phyloP scores from a whole-genome alignment of 2,113 vertebrate species.

The Eulacestoma nigropectus region DNA sequence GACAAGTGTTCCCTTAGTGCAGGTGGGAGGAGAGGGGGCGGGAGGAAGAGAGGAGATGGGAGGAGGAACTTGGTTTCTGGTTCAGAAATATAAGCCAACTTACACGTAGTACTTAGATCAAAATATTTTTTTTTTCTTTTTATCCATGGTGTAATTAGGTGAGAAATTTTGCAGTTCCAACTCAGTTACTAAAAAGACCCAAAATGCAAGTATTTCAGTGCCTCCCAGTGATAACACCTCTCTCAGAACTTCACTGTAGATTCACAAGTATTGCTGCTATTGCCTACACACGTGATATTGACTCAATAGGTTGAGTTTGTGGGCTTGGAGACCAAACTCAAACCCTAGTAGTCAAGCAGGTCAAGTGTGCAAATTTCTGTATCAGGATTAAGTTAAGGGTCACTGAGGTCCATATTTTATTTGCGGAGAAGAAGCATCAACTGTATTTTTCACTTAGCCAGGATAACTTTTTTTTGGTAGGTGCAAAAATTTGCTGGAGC shows the following conservation, averaged over 20 bases:
- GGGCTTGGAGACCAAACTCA: background rate
- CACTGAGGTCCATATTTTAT: background rate
- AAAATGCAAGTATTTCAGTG: background rate
- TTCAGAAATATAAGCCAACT: background rate
- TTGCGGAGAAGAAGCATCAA: background rate
- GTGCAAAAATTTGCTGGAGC: background rate
- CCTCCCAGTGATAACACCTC: background rate
- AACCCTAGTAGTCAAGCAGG: background rate
- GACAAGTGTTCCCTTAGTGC: background rate
- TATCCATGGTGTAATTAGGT: background rate
- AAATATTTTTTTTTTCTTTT: background rate
- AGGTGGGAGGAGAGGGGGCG: background rate
- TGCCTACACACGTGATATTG: fast-evolving
- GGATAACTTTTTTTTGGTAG: background rate
- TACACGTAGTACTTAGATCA: background rate
- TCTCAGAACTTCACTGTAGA: background rate
- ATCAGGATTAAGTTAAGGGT: background rate
- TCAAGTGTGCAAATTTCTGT: background rate
- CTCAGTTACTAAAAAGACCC: background rate
- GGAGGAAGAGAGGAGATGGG: background rate
- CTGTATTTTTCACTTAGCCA: background rate
- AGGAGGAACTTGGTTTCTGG: background rate
- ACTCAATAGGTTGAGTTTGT: background rate
- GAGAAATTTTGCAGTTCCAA: background rate
- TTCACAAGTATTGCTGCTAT: background rate